Conservation (phyloP, 2,888 invertebrate genomes). For the Reticulitermes lucifugus region DNA sequence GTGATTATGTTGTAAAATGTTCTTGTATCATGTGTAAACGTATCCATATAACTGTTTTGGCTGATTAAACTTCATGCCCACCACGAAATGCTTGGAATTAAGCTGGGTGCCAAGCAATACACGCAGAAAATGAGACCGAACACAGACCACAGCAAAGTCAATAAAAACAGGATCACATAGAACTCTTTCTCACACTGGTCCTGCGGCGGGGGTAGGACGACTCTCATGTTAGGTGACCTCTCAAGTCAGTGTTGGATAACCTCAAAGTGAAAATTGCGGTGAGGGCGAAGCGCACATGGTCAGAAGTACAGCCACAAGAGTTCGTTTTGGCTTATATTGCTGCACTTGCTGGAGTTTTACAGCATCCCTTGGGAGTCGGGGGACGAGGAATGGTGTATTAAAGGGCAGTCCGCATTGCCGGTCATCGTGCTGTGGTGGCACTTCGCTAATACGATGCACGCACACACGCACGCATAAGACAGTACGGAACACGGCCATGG, state of each 20-base stretch:
- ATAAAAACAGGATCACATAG: not conserved
- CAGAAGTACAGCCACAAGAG: not conserved
- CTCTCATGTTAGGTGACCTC: not conserved
- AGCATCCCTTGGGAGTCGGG: not conserved
- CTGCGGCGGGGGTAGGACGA: not conserved
- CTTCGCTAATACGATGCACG: not conserved
- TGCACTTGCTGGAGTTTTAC: not conserved
- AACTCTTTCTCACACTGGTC: not conserved
- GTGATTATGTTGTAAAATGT: not conserved
- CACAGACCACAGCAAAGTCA: not conserved
- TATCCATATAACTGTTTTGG: not conserved
- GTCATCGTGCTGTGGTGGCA: not conserved
- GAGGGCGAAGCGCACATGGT: not conserved
- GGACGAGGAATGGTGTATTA: not conserved
- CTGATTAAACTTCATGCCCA: conserved; percentile 22
- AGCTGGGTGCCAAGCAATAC: not conserved
- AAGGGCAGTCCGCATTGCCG: not conserved
- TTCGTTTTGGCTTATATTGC: conserved; percentile 13
- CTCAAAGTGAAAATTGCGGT: not conserved
- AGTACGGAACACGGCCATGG: too few species aligned
- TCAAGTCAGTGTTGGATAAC: not conserved
- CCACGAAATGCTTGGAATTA: not conserved
- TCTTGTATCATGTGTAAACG: not conserved
- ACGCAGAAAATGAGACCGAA: not conserved
- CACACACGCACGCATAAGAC: not conserved